Percentiles rank a stretch among this genome's conserved stretches.
Conservation (phyloP, 2,113 vertebrate species). For the Martes martes region DNA sequence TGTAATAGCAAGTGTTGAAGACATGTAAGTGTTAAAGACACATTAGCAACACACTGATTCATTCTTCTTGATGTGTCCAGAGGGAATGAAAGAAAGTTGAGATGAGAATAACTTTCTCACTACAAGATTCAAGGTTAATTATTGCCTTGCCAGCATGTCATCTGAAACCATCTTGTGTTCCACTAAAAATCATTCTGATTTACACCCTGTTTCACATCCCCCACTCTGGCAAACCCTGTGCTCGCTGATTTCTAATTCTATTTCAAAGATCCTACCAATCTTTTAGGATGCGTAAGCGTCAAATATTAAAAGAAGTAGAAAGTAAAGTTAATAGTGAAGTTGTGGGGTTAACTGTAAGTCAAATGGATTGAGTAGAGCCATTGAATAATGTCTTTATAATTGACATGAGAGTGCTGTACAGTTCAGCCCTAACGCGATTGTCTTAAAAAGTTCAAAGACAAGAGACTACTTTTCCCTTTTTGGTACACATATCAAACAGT, state of each 20-base stretch:
- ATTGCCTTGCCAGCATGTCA: conserved; percentile 20
- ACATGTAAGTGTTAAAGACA: conserved; percentile 16
- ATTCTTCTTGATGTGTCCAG: conserved; percentile 41
- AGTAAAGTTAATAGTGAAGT: conserved; percentile 73
- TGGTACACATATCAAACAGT: conserved; percentile 78
- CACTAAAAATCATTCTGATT: conserved; percentile 33
- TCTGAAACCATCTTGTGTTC: conserved; percentile 35
- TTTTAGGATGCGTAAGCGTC: conserved; percentile 49
- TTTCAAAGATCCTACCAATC: conserved; percentile 43
- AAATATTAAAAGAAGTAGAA: conserved; percentile 63
- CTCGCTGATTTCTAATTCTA: conserved; percentile 32
- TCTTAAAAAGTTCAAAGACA: conserved; percentile 79
- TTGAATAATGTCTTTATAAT: conserved; percentile 70
- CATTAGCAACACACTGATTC: conserved; percentile 33
- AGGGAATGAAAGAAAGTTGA: conserved; percentile 37
- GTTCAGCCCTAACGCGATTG: conserved; percentile 77
- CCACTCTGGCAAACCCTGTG: not conserved
- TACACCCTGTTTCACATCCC: not conserved
- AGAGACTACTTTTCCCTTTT: conserved; percentile 73
- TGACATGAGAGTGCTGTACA: conserved; percentile 61
- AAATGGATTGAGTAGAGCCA: conserved; percentile 66
- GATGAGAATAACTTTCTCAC: conserved; percentile 45
- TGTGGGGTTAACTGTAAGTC: conserved; percentile 74
- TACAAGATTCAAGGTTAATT: conserved; percentile 60
- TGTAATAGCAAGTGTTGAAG: conserved; percentile 10